phyloP scores from a whole-genome alignment of 1,140 invertebrate genomes.

The Vanessa atalanta region DNA sequence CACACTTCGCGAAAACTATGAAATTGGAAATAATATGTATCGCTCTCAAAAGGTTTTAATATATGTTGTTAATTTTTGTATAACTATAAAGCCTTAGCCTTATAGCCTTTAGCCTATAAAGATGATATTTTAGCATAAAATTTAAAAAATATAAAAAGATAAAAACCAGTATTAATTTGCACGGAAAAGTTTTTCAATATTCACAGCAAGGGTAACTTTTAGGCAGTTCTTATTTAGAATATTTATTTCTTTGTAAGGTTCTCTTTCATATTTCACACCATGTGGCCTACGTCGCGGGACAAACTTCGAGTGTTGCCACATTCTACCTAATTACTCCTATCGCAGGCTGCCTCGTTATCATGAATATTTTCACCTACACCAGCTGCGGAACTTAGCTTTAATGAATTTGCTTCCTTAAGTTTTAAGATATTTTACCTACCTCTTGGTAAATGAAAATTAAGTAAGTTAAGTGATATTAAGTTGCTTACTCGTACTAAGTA shows the following conservation, averaged over 20 bases:
- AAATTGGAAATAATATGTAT: too few relatives aligned
- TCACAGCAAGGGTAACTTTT: neutral
- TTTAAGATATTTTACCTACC: slow-evolving; percentile 23
- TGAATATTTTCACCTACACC: slow-evolving; percentile 30
- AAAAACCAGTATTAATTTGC: too few relatives aligned
- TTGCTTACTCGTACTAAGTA: neutral
- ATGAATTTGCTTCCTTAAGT: slow-evolving; percentile 30
- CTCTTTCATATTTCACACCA: slow-evolving; percentile 33
- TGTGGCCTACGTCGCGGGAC: slow-evolving; percentile 36
- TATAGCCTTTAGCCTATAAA: too few relatives aligned
- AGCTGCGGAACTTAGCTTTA: slow-evolving; percentile 29
- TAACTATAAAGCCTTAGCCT: too few relatives aligned
- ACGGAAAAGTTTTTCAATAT: too few relatives aligned
- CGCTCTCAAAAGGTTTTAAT: too few relatives aligned
- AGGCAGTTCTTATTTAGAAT: neutral
- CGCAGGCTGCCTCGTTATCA: slow-evolving; percentile 23
- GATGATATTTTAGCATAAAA: too few relatives aligned
- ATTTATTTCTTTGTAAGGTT: slow-evolving; percentile 6
- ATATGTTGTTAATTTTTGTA: too few relatives aligned
- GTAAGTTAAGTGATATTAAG: neutral
- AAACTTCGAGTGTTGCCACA: slow-evolving; percentile 33
- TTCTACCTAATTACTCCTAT: slow-evolving; percentile 33
- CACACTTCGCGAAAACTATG: too few relatives aligned
- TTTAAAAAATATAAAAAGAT: too few relatives aligned
- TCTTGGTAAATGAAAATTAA: slow-evolving; percentile 16